Evolutionary conservation across 2,888 invertebrate species (phyloP).

Genomic region (Morpho deidamia): DNA sequence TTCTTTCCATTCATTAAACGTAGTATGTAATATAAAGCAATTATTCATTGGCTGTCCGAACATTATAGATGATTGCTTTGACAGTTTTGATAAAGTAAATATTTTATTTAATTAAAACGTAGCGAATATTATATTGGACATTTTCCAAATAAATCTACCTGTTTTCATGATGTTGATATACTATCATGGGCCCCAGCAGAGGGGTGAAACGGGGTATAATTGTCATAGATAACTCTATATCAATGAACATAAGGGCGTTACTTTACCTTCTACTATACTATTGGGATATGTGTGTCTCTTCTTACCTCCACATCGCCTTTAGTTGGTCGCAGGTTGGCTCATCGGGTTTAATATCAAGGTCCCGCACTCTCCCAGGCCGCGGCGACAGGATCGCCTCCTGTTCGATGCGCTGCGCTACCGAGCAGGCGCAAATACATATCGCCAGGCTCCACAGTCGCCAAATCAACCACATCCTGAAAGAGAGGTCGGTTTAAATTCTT

Average conservation of each 20-base stretch:
- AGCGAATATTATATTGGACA: background rate
- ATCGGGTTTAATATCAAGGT: slow-evolving; percentile 66
- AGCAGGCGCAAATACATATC: slow-evolving; percentile 43
- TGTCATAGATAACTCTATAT: too few relatives aligned
- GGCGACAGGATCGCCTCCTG: slow-evolving; percentile 60
- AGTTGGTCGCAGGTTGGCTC: slow-evolving; percentile 93
- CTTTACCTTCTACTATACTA: too few relatives aligned
- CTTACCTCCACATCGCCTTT: slow-evolving; percentile 91
- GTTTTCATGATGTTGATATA: too few relatives aligned
- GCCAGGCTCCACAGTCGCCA: slow-evolving; percentile 53
- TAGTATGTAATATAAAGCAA: background rate
- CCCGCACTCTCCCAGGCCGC: slow-evolving; percentile 57
- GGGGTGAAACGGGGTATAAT: too few relatives aligned
- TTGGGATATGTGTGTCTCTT: too few relatives aligned
- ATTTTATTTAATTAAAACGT: background rate
- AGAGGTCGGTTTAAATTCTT: background rate
- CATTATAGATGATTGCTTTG: background rate
- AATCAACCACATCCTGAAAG: slow-evolving; percentile 55
- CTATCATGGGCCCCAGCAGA: too few relatives aligned
- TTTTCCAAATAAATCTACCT: too few relatives aligned
- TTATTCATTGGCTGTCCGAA: background rate
- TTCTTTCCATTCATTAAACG: too few relatives aligned
- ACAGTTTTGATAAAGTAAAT: slow-evolving; percentile 2
- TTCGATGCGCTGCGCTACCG: slow-evolving; percentile 57
- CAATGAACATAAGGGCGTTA: too few relatives aligned